Evolutionary conservation across 2,888 invertebrate species (phyloP), one percentile per base, ranked within the genome.

Genomic region (Drosophila austrosaltans): DNA sequence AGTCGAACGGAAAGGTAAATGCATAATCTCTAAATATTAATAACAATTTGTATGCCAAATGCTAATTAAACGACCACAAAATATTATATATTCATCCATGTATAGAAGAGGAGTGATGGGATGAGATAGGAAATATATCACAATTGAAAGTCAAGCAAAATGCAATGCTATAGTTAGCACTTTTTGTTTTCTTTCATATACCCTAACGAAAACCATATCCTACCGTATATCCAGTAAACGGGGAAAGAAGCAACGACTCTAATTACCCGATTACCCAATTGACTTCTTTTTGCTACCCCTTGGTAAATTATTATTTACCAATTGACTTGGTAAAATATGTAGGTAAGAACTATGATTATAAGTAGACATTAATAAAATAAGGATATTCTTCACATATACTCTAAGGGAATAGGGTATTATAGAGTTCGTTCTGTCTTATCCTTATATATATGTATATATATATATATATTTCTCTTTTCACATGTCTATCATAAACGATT

Each of bases 21-120:
- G 75, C 85, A 80, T 87, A 82, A 82, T 69, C 72, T 54, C 54
- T 57, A 40, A 53, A 66, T 61, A 57, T 63, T 42, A 68, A 70
- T 85, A 67, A 53, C 61, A 59, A 72, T 78, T 87, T 62, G 48
- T 53, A 66, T 42, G 54, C 30, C 48, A 69, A 69, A 69, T 16
- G 75, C 63, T 82, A 82, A 82, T 77, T 69, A 68, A 76, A 57
- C 28, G 53, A 44, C 30, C 44, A 7, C 62, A 63, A 62, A 53
- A 58, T 42, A 74, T 63, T 66, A 59, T 65, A 64, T 59, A 66
- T 73, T 22, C 48, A 39, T 5, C 59, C 20, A n/a, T 4, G 3
- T 36, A 36, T 4, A 25, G 3, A n/a, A 20, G 65, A 48, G 48
- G 10, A 10, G 48, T 5, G 48, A 22, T 48, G 22, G 22, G 16